A percentile compares a stretch with the other conserved stretches of the same genome.
phyloP scores from a whole-genome alignment of 2,797 vertebrate species.

The Balearica regulorum region DNA sequence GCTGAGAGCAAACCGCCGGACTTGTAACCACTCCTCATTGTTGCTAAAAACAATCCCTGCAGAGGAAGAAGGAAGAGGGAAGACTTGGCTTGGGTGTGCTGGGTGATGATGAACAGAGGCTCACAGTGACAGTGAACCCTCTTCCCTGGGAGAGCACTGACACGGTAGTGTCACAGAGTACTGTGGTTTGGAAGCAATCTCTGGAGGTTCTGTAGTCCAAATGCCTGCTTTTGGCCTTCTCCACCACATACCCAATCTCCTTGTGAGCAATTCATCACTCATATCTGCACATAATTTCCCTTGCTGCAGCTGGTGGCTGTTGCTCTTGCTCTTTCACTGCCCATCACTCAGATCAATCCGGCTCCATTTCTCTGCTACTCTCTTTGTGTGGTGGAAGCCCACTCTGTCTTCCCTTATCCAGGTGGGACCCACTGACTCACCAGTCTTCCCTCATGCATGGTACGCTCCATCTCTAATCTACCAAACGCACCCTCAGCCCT shows the following conservation, averaged over 20 bases:
- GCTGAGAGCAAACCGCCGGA: slow-evolving; percentile 34
- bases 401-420: not conserved
- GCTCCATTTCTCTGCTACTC: not conserved
- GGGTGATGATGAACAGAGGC: not conserved
- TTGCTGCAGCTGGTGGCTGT: not conserved
- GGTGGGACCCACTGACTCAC: not conserved
- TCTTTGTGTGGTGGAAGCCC: not conserved
- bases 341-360: not conserved
- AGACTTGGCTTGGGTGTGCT: not conserved
- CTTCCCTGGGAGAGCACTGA: not conserved
- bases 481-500: fast-evolving
- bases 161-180: not conserved
- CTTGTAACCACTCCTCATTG: slow-evolving; percentile 13
- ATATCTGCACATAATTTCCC: not conserved
- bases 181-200: not conserved
- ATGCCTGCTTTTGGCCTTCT: not conserved
- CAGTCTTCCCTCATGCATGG: not conserved
- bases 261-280: not conserved
- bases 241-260: not conserved
- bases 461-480: not conserved
- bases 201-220: not conserved
- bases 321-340: not conserved
- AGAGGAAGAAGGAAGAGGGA: not conserved
- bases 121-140: not conserved
- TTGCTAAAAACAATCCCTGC: slow-evolving; percentile 40